phyloP scores from a whole-genome alignment of 2,797 vertebrate species.

The Pitangus sulphuratus region DNA sequence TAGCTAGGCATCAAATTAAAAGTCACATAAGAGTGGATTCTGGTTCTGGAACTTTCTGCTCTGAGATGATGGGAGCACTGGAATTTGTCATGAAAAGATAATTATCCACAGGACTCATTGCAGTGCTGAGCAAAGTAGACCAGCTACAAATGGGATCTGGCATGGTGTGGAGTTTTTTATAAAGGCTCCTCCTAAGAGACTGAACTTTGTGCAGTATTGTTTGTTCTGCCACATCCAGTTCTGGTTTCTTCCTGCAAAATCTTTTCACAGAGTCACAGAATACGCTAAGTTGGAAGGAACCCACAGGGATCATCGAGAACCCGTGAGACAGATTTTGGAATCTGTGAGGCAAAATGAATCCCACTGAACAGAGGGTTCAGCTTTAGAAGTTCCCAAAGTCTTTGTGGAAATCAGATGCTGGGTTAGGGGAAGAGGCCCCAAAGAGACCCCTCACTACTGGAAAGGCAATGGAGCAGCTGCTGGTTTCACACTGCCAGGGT shows the following conservation, averaged over 20 bases:
- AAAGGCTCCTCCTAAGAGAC: neutral
- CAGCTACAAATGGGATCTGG: neutral
- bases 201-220: neutral
- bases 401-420: fast-evolving
- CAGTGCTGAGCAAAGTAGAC: neutral
- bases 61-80: neutral
- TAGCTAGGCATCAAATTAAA: neutral
- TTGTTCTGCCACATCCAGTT: neutral
- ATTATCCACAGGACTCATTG: neutral
- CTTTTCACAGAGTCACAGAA: neutral
- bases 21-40: neutral
- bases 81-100: neutral
- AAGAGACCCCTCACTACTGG: fast-evolving
- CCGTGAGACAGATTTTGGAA: neutral
- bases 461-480: neutral
- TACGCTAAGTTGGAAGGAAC: neutral
- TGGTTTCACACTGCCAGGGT: neutral
- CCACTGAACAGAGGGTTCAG: neutral
- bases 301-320: neutral
- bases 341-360: neutral
- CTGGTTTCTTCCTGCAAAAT: neutral
- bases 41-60: neutral
- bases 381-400: neutral
- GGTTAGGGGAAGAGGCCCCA: neutral
- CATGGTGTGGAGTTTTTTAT: neutral